phyloP scores from a whole-genome alignment of 2,113 vertebrate species.

The Danio rerio region DNA sequence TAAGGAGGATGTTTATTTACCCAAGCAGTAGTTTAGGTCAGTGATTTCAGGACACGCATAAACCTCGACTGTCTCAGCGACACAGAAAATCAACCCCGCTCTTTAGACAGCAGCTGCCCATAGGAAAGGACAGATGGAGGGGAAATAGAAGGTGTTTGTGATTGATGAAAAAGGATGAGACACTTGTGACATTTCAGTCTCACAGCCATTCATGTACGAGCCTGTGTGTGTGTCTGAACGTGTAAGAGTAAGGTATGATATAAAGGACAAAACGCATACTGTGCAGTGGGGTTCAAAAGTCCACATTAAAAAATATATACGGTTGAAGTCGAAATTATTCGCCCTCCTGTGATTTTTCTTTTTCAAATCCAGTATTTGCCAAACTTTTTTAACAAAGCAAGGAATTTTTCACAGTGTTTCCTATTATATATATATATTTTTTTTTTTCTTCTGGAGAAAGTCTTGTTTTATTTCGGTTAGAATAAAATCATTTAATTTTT shows the following conservation, averaged over 20 bases:
- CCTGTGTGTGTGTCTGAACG: slow-evolving; percentile 1
- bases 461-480: no score
- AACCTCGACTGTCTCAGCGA: slow-evolving; percentile 14
- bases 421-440: no score
- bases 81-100: slow-evolving; percentile 23
- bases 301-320: background rate
- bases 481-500: no score
- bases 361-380: no score
- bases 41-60: slow-evolving; percentile 1
- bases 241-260: background rate
- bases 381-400: no score
- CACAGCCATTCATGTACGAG: background rate
- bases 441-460: no score
- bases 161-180: slow-evolving; percentile 46
- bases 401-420: no score
- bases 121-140: slow-evolving; percentile 30
- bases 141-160: slow-evolving; percentile 42
- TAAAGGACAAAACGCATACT: background rate
- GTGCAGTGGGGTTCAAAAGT: background rate
- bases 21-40: slow-evolving; percentile 13
- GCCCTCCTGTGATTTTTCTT: no score
- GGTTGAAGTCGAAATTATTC: no score
- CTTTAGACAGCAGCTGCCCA: slow-evolving; percentile 19
- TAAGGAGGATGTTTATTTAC: background rate
- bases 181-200: slow-evolving; percentile 42